phyloP scores from a whole-genome alignment of 2,888 invertebrate species.

The Strigamia maritima region DNA sequence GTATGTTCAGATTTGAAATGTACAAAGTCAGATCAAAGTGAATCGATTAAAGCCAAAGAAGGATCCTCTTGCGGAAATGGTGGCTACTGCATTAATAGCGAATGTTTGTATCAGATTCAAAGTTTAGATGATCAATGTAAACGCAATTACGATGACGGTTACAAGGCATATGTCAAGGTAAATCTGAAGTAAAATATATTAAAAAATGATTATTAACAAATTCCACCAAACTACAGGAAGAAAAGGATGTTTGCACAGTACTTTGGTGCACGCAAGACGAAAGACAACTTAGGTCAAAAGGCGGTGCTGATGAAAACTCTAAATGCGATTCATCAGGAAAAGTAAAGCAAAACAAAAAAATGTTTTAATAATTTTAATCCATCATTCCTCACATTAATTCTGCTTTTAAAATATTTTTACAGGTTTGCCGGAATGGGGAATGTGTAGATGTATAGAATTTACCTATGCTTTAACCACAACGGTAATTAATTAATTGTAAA shows the following conservation, averaged over 20 bases:
- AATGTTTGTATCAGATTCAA: background rate
- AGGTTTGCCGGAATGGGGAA: background rate
- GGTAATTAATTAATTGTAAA: too few species aligned
- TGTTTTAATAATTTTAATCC: background rate
- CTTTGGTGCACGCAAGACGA: background rate
- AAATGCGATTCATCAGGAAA: background rate
- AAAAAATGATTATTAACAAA: background rate
- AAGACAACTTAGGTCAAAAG: background rate
- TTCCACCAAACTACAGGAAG: background rate
- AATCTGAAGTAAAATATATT: background rate
- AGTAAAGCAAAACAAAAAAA: background rate
- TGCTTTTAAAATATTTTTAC: background rate
- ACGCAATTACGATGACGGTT: background rate
- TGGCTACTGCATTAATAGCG: background rate
- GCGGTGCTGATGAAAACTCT: background rate
- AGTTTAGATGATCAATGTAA: slow-evolving; percentile 24
- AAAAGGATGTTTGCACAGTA: background rate
- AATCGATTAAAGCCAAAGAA: background rate
- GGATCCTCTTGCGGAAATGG: background rate
- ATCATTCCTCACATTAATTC: background rate
- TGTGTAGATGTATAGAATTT: background rate
- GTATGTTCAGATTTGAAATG: background rate
- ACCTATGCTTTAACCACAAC: too few species aligned
- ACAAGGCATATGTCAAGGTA: background rate
- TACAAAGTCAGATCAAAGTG: background rate